phyloP scores from a whole-genome alignment of 2,888 invertebrate species.

The Tinea trinotella region DNA sequence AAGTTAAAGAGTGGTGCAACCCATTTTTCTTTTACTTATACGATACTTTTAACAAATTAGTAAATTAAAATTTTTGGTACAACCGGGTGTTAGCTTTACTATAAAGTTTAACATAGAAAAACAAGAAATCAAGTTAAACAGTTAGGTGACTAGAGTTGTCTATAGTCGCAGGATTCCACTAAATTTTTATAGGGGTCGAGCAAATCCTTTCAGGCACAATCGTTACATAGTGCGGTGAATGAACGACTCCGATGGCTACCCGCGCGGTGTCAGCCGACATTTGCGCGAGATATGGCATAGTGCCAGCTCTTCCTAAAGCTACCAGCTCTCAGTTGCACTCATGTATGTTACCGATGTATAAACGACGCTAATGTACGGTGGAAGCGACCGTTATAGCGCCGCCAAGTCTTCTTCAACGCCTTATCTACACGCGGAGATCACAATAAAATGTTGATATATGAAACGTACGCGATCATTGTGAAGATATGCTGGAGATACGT shows the following conservation, averaged over 20 bases:
- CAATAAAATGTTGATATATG: conserved; percentile 13
- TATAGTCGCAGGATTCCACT: not conserved
- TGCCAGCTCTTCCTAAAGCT: conserved; percentile 18
- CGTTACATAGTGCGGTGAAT: not conserved
- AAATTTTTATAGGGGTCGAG: not conserved
- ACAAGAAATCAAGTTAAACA: too few relatives aligned
- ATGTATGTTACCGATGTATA: conserved; percentile 1
- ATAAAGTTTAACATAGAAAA: too few relatives aligned
- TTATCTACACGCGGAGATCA: conserved; percentile 4
- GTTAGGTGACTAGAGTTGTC: too few relatives aligned
- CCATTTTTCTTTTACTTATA: too few relatives aligned
- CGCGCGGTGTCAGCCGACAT: conserved; percentile 1
- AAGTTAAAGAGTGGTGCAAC: too few relatives aligned
- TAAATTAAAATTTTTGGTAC: too few relatives aligned
- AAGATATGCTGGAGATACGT: conserved; percentile 1
- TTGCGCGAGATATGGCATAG: conserved; percentile 13
- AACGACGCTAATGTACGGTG: not conserved
- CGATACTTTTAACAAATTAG: too few relatives aligned
- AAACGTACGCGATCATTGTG: not conserved
- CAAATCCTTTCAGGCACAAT: not conserved
- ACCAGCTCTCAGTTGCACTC: not conserved
- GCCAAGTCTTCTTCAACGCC: not conserved
- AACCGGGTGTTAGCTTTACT: too few relatives aligned
- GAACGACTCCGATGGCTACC: conserved; percentile 13
- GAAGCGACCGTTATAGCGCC: not conserved